Base-by-base conservation (phyloP, 2,888 invertebrate genomes). In the Linnaemya vulpina region DNA sequence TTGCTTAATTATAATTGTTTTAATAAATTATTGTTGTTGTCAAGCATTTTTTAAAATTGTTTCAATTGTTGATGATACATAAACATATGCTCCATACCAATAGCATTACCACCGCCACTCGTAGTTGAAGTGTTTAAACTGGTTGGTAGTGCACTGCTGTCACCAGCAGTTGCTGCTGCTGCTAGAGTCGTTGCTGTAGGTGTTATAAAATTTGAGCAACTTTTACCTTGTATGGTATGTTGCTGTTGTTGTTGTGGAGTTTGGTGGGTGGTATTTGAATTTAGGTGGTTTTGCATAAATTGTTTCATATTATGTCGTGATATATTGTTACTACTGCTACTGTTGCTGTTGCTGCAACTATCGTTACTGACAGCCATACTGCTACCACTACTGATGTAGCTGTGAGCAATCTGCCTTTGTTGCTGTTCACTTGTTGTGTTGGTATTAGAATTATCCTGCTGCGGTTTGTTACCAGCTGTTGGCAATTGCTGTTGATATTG, bases 271-370 rank as follows among this genome's bases (percentile, higher is more conserved):
- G 58, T 78, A 85, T 73, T 83, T 49, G 65, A 89, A 62, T 89
- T 89, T 25, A 89, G 88, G 49, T 90, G 91, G 86, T 89, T 89
- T 77, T 90, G 90, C 88, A 90, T 88, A 88, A 90, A 90, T 81
- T 86, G 81, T 78, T 87, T 84, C 13, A 78, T 78, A 75, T 81
- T 86, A 68, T 84, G 79, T 74, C 78, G 81, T 71, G 68, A 71
- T 46, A 73, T n/a, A 17, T 58, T 71, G 25, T 68, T 67, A 15
- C 13, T 76, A 15, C 5, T 73, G 30, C 67, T 67, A 55, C 30
- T 81, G 87, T 83, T 89, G 86, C 85, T 90, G 88, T 46, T 88
- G 55, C 46, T 84, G 85, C 65, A 83, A 78, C 43, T 87, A 51
- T 43, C 65, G 76, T 75, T 63, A 30, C 67, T 74, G 10, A 35